Conservation (phyloP, 2,113 vertebrate species). For the Cyanistes caeruleus region DNA sequence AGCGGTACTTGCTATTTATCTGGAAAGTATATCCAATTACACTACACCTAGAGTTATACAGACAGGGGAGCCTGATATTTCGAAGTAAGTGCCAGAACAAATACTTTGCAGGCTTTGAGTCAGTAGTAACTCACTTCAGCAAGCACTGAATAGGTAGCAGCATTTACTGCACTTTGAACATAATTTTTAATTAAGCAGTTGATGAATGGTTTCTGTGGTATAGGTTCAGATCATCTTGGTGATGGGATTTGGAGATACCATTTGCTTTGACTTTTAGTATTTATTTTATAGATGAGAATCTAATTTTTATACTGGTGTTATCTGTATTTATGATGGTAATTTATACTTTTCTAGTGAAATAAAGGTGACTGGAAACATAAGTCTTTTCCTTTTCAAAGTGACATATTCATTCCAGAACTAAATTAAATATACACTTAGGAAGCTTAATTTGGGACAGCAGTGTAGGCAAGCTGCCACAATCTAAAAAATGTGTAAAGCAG, state of each 20-base stretch:
- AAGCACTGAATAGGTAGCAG: slow-evolving; percentile 32
- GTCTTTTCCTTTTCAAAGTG: not conserved
- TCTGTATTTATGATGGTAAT: slow-evolving; percentile 79
- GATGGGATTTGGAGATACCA: slow-evolving; percentile 57
- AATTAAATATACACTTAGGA: not conserved
- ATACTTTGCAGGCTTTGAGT: not conserved
- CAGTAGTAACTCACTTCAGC: not conserved
- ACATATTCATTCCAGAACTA: not conserved
- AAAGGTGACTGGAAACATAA: slow-evolving; percentile 75
- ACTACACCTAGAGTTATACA: not conserved
- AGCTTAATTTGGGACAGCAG: not conserved
- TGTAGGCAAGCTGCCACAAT: not conserved
- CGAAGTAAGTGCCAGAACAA: not conserved
- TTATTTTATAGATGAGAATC: slow-evolving; percentile 70
- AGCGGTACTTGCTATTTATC: not conserved
- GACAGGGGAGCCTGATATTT: not conserved
- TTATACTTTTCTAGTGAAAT: slow-evolving; percentile 80
- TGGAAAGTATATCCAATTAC: not conserved
- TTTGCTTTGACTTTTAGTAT: slow-evolving; percentile 54
- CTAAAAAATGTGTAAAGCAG: not conserved
- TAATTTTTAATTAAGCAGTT: slow-evolving; percentile 2
- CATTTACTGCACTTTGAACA: slow-evolving; percentile 67
- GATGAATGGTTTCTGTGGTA: slow-evolving; percentile 29
- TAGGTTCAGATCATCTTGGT: slow-evolving; percentile 41
- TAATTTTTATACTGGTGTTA: slow-evolving; percentile 77